These are phyloP conservation scores for Heliconius charithonia DNA, from an alignment of 2,888 invertebrate genomes.

Conservation along the genomic window DNA sequence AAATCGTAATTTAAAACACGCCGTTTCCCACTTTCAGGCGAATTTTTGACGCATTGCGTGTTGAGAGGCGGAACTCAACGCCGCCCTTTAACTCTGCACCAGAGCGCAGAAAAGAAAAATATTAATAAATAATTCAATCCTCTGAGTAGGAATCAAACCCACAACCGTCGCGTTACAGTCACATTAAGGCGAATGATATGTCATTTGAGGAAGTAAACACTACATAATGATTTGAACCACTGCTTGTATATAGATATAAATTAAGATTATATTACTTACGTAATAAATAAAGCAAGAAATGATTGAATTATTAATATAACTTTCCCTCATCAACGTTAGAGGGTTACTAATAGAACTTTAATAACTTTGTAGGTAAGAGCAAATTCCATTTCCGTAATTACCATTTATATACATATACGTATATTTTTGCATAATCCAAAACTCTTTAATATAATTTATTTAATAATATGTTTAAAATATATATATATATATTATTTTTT, in stretches of 20 bases:
- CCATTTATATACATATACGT: neutral
- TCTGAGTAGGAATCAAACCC: too few relatives aligned
- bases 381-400: neutral
- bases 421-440: neutral
- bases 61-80: too few relatives aligned
- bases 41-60: too few relatives aligned
- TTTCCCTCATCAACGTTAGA: conserved; percentile 1
- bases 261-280: neutral
- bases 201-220: neutral
- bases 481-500: neutral
- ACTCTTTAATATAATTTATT: neutral
- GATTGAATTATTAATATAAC: neutral
- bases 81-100: too few relatives aligned
- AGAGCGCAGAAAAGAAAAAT: too few relatives aligned
- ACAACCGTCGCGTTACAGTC: too few relatives aligned
- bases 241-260: too few relatives aligned
- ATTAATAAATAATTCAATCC: too few relatives aligned
- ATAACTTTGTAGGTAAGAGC: neutral
- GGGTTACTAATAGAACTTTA: neutral
- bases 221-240: neutral
- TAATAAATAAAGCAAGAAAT: neutral
- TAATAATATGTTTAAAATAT: neutral
- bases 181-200: neutral
- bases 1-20: too few relatives aligned
- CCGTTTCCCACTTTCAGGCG: too few relatives aligned